Percentiles rank a stretch among this genome's conserved stretches.
These are phyloP conservation scores for Eurois occulta DNA, from an alignment of 2,888 invertebrate species.

Conservation along the genomic window DNA sequence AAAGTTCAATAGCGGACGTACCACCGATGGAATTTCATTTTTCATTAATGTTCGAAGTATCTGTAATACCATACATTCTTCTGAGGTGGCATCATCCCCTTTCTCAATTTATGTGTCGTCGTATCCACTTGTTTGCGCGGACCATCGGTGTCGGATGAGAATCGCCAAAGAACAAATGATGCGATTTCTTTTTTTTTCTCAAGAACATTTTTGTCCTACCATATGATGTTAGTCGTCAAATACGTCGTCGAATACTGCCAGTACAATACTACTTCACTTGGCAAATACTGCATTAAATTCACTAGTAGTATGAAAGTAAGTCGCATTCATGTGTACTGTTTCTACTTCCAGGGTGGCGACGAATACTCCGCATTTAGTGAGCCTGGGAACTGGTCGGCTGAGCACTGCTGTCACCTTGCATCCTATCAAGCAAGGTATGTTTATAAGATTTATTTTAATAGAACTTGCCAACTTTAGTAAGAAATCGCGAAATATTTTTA, in stretches of 20 bases:
- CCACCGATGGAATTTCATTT: background rate
- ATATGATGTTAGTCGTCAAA: background rate
- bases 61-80: background rate
- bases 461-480: background rate
- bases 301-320: background rate
- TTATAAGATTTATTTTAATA: background rate
- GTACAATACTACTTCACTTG: background rate
- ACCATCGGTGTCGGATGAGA: background rate
- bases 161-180: background rate
- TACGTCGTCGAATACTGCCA: background rate
- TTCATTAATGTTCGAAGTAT: background rate
- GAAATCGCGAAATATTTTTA: background rate
- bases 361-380: constrained; percentile 97
- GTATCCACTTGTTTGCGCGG: background rate
- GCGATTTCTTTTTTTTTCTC: background rate
- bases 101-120: background rate
- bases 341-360: constrained; percentile 91
- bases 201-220: background rate
- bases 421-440: constrained; percentile 96
- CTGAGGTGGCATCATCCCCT: background rate
- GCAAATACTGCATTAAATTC: background rate
- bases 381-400: constrained; percentile 96
- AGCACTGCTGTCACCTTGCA: constrained; percentile 98
- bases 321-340: constrained; percentile 15
- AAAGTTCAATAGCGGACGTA: background rate